Conservation (phyloP, 2,113 vertebrate genomes). For the Percina caprodes region DNA sequence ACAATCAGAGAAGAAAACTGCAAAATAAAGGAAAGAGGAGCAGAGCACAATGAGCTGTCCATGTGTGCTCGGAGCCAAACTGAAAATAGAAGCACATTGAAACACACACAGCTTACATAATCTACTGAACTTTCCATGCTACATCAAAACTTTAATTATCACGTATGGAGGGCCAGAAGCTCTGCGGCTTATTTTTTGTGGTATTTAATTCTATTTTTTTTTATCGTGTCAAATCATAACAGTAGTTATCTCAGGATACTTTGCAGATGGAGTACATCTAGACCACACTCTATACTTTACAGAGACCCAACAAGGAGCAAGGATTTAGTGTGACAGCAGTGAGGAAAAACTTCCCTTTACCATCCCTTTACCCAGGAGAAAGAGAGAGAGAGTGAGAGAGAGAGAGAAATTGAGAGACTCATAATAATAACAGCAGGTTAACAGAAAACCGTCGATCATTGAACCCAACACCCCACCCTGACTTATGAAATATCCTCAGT, state of each 20-base stretch:
- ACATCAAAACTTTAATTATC: slow-evolving; percentile 19
- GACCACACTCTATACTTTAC: no score
- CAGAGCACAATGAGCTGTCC: slow-evolving; percentile 3
- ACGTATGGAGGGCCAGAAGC: slow-evolving; percentile 9
- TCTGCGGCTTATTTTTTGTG: neutral
- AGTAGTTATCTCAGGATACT: no score
- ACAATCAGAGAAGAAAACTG: neutral
- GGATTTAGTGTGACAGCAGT: no score
- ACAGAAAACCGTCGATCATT: slow-evolving; percentile 7
- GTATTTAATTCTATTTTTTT: neutral
- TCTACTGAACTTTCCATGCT: neutral
- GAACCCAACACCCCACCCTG: neutral
- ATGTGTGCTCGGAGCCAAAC: slow-evolving; percentile 2
- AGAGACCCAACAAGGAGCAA: no score
- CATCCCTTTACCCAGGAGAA: no score
- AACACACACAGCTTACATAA: slow-evolving; percentile 20
- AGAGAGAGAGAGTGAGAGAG: no score
- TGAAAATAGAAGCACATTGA: neutral
- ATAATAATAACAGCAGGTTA: neutral
- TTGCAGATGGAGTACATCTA: no score
- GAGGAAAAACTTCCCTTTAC: no score
- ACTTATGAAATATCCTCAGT: no score
- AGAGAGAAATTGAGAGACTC: no score
- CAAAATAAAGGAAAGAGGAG: neutral
- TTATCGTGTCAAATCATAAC: no score